Evolutionary conservation across 1,140 invertebrate species (phyloP), one percentile per base, ranked within the genome.

Genomic region (Yoshiicerus persimilis): DNA sequence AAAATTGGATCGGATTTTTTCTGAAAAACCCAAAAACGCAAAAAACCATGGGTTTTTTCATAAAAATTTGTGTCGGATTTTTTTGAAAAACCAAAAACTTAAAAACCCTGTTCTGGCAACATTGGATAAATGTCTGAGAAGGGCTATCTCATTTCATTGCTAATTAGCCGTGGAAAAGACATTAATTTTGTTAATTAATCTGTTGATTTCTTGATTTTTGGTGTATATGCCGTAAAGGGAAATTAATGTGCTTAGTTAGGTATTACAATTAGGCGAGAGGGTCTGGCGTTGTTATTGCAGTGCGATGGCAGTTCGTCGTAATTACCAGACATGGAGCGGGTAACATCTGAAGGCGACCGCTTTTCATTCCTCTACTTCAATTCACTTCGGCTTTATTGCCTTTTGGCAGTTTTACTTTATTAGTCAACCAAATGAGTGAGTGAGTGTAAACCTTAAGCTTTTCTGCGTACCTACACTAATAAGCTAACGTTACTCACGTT

Each of bases 191-290:
- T 32, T 84, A 84, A 84, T 84, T 84, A 84, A 84, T 84, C 83
- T 84, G 83, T 84, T 84, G 83, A 84, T 84, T 84, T 84, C 83
- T 84, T 84, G 83, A 84, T 84, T 84, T 20, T 84, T 56, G 16
- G 47, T n/a, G 47, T 56, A n/a, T 56, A n/a, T 56, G 20, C 47
- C 16, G 8, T 56, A 56, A n/a, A 5, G 4, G 47, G 47, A 56
- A 56, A 56, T 56, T 56, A 56, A 56, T 56, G 47, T 56, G 47
- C 47, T 56, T 56, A 47, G 41, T 3, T 47, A 47, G 41, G 41
- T 20, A 56, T 56, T 56, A n/a, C 13, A 56, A 56, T 56, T 56
- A 16, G 1, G 8, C 0, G 2, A 47, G 41, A 47, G 47, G 16
- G 16, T 56, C 20, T 56, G n/a, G 47, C 47, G 4, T n/a, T 56